Evolutionary conservation across 2,888 invertebrate genomes (phyloP), one percentile per base, ranked within the genome.

Genomic region (Pseudoips prasinana): DNA sequence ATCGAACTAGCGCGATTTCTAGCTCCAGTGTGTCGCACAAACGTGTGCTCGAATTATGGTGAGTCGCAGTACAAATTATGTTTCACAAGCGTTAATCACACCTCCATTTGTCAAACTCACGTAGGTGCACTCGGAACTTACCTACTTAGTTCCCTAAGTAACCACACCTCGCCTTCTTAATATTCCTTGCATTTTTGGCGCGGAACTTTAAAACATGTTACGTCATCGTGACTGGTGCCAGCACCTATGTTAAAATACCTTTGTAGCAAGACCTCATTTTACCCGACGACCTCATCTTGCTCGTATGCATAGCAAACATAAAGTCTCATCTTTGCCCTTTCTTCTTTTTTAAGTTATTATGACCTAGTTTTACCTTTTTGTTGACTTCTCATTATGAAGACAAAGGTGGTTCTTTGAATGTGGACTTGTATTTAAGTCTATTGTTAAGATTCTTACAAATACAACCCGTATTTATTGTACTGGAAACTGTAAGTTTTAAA

Each of bases 241-340:
- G 22, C 25, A 25, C 19, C 35, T 30, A 19, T 22, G 26, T 28
- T 14, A 14, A 5, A 14, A 11, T 25, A 44, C 37, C 39, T 50
- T 55, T 50, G 44, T 45, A 33, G 22, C 8, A 23, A 54, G 57
- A 44, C 67, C 67, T 68, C 65, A 60, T 68, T 67, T n/a, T n/a
- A n/a, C 54, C 46, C 29, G 24, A 20, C 50, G 61, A 54, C 55
- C 64, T 69, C 67, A 63, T 64, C 60, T 48, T 39, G 35, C 33
- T 31, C 34, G 40, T 50, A 51, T 58, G 51, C 55, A 54, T 35
- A 42, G 45, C 46, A 54, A 58, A 51, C 57, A 55, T 50, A 51
- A 45, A 36, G 25, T 23, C 11, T 8, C 10, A n/a, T 10, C 10
- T 24, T 24, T 38, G 24, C 22, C 11, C 9, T 27, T 31, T 18